These are phyloP conservation scores for Pocillopora verrucosa DNA, from an alignment of 64 coral and sea anemone species.

Conservation along the genomic window DNA sequence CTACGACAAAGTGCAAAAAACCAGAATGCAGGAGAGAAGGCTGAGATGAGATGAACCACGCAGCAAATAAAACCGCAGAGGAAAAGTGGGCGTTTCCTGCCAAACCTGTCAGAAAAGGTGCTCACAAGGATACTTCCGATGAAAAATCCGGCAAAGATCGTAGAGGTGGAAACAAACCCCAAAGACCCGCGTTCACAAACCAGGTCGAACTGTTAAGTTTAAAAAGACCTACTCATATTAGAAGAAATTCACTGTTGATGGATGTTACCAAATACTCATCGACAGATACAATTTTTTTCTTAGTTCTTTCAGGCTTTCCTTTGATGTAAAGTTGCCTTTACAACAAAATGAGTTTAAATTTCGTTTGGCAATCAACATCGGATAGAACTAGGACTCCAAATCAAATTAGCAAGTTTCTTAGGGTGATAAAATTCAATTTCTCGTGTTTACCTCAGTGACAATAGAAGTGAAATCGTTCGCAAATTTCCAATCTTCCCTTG, in stretches of 20 bases:
- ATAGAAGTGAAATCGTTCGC: conserved; percentile 1
- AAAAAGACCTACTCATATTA: not conserved
- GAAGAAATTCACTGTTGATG: not conserved
- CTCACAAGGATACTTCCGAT: conserved; percentile 29
- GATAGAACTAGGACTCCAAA: too few species aligned
- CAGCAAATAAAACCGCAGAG: conserved; percentile 19
- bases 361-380: too few species aligned
- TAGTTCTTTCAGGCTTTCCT: too few species aligned
- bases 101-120: conserved; percentile 56
- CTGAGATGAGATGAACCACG: conserved; percentile 28
- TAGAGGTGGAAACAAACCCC: conserved; percentile 36
- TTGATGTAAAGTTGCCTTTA: too few species aligned
- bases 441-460: conserved; percentile 22
- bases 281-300: too few species aligned
- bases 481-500: conserved; percentile 59
- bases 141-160: conserved; percentile 47
- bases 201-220: conserved; percentile 51
- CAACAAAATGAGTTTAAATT: too few species aligned
- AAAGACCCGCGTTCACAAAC: conserved; percentile 52
- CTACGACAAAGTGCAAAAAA: conserved; percentile 67
- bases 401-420: not conserved
- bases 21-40: conserved; percentile 58
- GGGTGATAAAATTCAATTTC: not conserved
- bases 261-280: too few species aligned
- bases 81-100: conserved; percentile 52